Evolutionary conservation across 2,888 invertebrate species (phyloP), one percentile per base, ranked within the genome.

Genomic region (Ectemnius lituratus): DNA sequence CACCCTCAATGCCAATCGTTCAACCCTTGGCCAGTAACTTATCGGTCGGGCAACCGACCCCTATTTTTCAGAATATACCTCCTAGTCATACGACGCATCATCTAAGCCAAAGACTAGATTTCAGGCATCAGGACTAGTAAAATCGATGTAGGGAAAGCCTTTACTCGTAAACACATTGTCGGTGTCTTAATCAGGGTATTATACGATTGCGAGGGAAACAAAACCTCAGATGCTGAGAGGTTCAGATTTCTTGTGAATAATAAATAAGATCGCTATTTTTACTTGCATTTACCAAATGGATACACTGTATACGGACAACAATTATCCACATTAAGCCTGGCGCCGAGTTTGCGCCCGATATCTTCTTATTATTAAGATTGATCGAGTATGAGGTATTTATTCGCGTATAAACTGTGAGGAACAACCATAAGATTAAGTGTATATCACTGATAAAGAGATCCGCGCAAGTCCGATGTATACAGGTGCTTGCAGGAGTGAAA

Each of bases 11-110:
- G 46, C 89, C 90, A n/a, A 84, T 88, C 18, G 85, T 89, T 11
- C 90, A 90, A 70, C 86, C 91, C 4, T 73, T 91, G 28, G 86
- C 90, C 2, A 87, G 90, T 62, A 90, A 89, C 78, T 75, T 90
- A 37, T 80, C 88, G 20, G 79, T 83, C 74, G 84, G 85, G 23
- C 87, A 87, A 52, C 88, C 87, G 61, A 84, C 83, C 47, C 80
- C 87, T 16, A 83, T 90, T 61, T 89, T 86, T 74, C 89, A 86
- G 82, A 88, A 84, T 77, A 78, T 86, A 66, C 79, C 87, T 3
- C 78, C 84, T 8, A 85, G 73, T 77, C 87, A 84, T 66, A 79
- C 86, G 14, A 75, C 73, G 77, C 83, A 87, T 76, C 85, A 86
- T 73, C 76, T 89, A 46, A 84, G 85, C 14, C 90, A 89, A 70